Evolutionary conservation across 2,888 invertebrate species (phyloP).

Genomic region (Salpingus planirostris): DNA sequence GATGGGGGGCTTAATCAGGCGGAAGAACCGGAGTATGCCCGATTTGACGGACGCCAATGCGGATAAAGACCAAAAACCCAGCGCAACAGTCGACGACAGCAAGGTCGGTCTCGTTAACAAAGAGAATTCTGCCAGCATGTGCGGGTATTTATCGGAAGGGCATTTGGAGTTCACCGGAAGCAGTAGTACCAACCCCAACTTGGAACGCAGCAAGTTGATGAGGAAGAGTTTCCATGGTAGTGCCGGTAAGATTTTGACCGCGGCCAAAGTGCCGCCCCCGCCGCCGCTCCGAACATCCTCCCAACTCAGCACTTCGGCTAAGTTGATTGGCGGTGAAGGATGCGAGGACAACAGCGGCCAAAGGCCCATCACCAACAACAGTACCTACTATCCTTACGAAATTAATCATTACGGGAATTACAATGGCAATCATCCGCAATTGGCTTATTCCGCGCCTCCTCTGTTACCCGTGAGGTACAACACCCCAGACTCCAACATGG

Average conservation of each 20-base stretch:
- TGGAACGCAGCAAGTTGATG: conserved; percentile 81
- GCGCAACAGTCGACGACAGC: conserved; percentile 64
- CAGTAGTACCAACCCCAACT: conserved; percentile 65
- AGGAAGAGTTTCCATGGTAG: conserved; percentile 83
- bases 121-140: conserved; percentile 50
- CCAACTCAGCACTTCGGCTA: conserved; percentile 65
- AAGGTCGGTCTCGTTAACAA: conserved; percentile 57
- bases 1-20: conserved; percentile 81
- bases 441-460: not conserved
- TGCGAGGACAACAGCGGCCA: conserved; percentile 44
- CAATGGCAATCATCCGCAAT: conserved; percentile 9
- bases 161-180: conserved; percentile 66
- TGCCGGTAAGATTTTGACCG: conserved; percentile 69
- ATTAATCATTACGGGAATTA: conserved; percentile 41
- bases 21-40: conserved; percentile 88
- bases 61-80: conserved; percentile 37
- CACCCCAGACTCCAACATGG: conserved; percentile 30
- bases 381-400: no score
- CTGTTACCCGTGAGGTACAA: no score
- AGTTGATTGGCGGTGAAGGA: conserved; percentile 45
- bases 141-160: conserved; percentile 80
- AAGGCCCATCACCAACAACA: conserved; percentile 41
- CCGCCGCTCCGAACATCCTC: conserved; percentile 81
- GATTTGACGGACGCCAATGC: conserved; percentile 80
- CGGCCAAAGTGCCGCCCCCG: conserved; percentile 77